Percentiles rank a stretch among this genome's conserved stretches.
These are phyloP conservation scores for Trichonephila clavipes DNA, from an alignment of 1,140 invertebrate species.

Conservation along the genomic window DNA sequence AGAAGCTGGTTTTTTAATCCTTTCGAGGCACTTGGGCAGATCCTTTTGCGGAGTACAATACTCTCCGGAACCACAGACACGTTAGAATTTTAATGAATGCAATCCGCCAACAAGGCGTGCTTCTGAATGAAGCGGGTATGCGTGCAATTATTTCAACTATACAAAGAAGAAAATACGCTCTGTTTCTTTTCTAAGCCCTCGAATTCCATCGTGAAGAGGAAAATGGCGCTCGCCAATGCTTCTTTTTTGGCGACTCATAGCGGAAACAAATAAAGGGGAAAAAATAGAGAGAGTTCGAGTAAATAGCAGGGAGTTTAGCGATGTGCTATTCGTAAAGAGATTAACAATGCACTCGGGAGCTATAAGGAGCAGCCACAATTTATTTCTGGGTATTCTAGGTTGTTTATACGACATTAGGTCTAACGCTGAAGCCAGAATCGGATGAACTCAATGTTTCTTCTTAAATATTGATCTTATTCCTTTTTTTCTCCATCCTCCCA, in stretches of 20 bases:
- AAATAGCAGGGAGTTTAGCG: slow-evolving; percentile 64
- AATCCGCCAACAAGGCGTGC: slow-evolving; percentile 57
- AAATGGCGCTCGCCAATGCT: slow-evolving; percentile 66
- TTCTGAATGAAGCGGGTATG: slow-evolving; percentile 55
- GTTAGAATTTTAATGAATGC: slow-evolving; percentile 77
- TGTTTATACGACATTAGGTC: slow-evolving; percentile 62
- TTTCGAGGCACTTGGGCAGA: slow-evolving; percentile 59
- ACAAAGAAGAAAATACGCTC: slow-evolving; percentile 70
- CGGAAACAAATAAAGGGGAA: slow-evolving; percentile 24
- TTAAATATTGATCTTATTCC: slow-evolving; percentile 48
- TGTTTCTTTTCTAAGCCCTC: slow-evolving; percentile 60
- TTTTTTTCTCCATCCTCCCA: background rate
- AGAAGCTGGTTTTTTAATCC: slow-evolving; percentile 74
- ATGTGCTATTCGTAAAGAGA: slow-evolving; percentile 75
- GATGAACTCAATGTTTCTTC: slow-evolving; percentile 30
- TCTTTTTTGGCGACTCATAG: slow-evolving; percentile 65
- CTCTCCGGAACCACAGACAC: slow-evolving; percentile 73
- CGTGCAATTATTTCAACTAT: slow-evolving; percentile 65
- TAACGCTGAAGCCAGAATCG: slow-evolving; percentile 22
- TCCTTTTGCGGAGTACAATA: slow-evolving; percentile 69
- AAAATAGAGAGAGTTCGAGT: slow-evolving; percentile 22
- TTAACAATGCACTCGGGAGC: slow-evolving; percentile 76
- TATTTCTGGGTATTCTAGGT: slow-evolving; percentile 65
- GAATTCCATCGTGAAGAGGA: slow-evolving; percentile 42
- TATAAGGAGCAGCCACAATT: slow-evolving; percentile 73